Conservation (phyloP, 1,140 invertebrate genomes). For the Aplysia californica region DNA sequence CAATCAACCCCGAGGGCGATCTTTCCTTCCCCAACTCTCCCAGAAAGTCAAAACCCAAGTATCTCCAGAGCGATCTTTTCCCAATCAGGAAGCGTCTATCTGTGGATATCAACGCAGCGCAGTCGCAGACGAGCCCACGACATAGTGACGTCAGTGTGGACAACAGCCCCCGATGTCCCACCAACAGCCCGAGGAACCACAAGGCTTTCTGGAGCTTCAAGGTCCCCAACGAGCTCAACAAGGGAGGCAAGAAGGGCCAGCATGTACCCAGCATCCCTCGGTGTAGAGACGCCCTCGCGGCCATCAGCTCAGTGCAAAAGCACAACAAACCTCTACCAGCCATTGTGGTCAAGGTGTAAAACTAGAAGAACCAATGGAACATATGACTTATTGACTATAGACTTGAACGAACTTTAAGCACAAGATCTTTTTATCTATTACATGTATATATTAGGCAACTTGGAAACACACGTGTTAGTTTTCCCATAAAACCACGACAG, state of each 20-base stretch:
- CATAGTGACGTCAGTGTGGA: not conserved
- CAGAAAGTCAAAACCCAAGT: not conserved
- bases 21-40: not conserved
- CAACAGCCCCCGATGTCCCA: not conserved
- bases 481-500: no score
- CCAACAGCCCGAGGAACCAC: conserved; percentile 11
- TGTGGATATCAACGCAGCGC: no score
- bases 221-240: not conserved
- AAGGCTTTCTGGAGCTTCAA: not conserved
- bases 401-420: no score
- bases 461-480: no score
- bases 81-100: not conserved
- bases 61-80: not conserved
- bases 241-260: not conserved
- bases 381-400: no score
- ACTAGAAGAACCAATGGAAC: no score
- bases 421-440: no score
- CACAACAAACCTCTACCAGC: not conserved
- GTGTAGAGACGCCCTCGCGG: not conserved
- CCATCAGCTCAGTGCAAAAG: not conserved
- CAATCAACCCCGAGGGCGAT: not conserved
- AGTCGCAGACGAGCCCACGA: no score
- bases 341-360: no score
- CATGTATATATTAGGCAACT: no score
- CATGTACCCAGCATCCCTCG: not conserved